Evolutionary conservation across 2,888 invertebrate genomes (phyloP).

Genomic region (Belgica antarctica): DNA sequence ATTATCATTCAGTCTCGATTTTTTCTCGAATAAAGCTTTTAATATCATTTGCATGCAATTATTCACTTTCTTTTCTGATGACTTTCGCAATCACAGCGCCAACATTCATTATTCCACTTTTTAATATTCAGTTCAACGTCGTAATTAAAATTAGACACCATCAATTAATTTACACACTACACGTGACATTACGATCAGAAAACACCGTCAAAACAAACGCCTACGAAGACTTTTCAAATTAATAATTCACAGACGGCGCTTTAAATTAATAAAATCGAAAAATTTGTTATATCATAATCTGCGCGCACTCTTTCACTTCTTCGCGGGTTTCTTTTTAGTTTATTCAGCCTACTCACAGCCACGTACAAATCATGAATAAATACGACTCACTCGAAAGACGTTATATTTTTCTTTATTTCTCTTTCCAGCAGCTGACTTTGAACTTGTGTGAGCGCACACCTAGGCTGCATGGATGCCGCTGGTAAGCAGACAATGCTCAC

Average conservation of each 20-base stretch:
- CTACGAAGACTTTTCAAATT: constrained; percentile 28
- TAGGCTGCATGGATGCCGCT: background rate
- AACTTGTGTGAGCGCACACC: background rate
- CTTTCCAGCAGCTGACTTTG: constrained; percentile 6
- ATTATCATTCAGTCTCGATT: too few species aligned
- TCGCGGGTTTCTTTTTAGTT: background rate
- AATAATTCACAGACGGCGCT: constrained; percentile 40
- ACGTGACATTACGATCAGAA: background rate
- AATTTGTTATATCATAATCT: background rate
- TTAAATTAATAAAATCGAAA: constrained; percentile 17
- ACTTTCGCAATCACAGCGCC: too few species aligned
- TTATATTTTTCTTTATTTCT: background rate
- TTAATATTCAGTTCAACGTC: too few species aligned
- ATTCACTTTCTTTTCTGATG: too few species aligned
- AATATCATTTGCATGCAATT: too few species aligned
- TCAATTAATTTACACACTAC: background rate
- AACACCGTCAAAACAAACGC: constrained; percentile 40
- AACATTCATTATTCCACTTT: too few species aligned
- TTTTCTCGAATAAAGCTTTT: too few species aligned
- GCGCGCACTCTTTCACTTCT: constrained; percentile 26
- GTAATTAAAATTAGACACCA: too few species aligned
- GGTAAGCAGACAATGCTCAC: too few species aligned
- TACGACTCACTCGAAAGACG: background rate
- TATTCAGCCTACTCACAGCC: constrained; percentile 39
- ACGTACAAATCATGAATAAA: constrained; percentile 44